Conservation (phyloP, 2,113 vertebrate genomes). For the Atlantisia rogersi region DNA sequence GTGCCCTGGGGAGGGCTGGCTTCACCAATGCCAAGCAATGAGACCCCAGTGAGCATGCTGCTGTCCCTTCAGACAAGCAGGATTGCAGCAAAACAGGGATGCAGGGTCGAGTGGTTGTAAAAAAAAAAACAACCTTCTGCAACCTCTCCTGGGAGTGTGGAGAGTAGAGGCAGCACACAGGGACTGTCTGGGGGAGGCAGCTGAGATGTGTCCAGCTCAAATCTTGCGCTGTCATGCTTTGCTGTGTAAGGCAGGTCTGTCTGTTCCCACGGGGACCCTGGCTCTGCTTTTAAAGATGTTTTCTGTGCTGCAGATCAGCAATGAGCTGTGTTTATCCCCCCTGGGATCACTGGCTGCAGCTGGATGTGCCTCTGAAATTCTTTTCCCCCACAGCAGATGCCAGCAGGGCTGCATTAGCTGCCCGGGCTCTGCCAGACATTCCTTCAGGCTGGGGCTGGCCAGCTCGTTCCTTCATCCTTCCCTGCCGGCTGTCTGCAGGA, state of each 20-base stretch:
- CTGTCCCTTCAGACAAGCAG: not conserved
- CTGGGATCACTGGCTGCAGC: not conserved
- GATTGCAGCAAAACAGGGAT: not conserved
- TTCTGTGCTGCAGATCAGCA: not conserved
- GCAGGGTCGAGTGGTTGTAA: not conserved
- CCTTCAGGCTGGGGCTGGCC: not conserved
- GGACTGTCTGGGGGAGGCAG: not conserved
- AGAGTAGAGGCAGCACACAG: not conserved
- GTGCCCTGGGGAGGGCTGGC: not conserved
- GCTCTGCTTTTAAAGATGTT: not conserved
- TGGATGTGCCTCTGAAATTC: slow-evolving; percentile 9
- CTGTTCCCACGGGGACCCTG: not conserved
- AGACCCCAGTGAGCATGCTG: not conserved
- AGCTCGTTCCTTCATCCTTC: not conserved
- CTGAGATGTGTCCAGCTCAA: not conserved
- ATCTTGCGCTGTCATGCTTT: not conserved
- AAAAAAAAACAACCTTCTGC: not conserved
- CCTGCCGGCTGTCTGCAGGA: not conserved
- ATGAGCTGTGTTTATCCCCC: not conserved
- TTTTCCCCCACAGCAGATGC: not conserved
- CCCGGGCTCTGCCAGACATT: not conserved
- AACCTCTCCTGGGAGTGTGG: not conserved
- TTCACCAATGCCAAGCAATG: not conserved
- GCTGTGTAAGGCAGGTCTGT: not conserved
- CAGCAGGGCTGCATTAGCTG: not conserved